Percentiles rank a stretch among this genome's conserved stretches.
These are phyloP conservation scores for Bostrychus sinensis DNA, from an alignment of 2,113 vertebrate genomes.

Conservation along the genomic window DNA sequence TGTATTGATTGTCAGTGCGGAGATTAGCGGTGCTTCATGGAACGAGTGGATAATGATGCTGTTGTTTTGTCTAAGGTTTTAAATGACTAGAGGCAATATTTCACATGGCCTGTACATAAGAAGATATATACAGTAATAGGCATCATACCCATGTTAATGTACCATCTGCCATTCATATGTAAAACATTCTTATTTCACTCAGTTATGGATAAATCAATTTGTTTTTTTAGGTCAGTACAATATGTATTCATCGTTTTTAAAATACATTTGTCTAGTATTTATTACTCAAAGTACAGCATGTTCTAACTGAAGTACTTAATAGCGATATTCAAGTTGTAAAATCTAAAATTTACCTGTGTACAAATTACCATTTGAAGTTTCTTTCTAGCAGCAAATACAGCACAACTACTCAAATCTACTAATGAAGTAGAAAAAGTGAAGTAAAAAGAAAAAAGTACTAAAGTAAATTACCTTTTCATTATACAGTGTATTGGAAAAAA, in stretches of 20 bases:
- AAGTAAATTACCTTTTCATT: too few species aligned
- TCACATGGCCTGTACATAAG: background rate
- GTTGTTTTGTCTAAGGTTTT: constrained; percentile 18
- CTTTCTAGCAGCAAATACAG: too few species aligned
- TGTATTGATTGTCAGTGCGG: constrained; percentile 32
- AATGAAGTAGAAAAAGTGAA: too few species aligned
- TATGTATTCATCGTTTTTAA: background rate
- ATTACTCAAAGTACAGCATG: too few species aligned
- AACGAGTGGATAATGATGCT: constrained; percentile 5
- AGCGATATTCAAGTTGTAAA: too few species aligned
- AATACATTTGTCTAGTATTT: too few species aligned
- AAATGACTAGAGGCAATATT: background rate
- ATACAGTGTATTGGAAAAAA: too few species aligned
- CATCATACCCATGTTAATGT: background rate
- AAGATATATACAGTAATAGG: background rate
- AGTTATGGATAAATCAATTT: background rate
- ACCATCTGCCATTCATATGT: background rate
- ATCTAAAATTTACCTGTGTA: too few species aligned
- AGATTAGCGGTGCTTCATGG: constrained; percentile 35
- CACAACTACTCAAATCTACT: too few species aligned
- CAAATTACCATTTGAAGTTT: too few species aligned
- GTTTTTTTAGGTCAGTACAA: background rate
- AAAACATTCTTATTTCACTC: background rate
- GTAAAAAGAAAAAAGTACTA: too few species aligned
- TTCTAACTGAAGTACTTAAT: too few species aligned